Conservation (phyloP, 2,888 invertebrate genomes). For the Argyresthia albistria region DNA sequence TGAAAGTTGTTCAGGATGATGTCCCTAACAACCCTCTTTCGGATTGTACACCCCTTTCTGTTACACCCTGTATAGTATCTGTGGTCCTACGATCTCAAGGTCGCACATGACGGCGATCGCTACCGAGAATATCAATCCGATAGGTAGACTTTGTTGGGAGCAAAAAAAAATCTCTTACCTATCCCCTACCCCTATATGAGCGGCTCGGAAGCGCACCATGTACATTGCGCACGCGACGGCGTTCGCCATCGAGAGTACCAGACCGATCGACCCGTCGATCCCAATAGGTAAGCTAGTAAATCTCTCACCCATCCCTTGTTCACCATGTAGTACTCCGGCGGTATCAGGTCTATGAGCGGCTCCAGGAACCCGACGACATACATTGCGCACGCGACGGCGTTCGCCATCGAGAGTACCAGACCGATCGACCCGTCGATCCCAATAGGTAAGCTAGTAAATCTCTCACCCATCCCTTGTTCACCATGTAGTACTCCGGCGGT, state of each 20-base stretch:
- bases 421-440: conserved; percentile 98
- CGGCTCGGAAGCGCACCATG: conserved; percentile 97
- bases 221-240: conserved; percentile 98
- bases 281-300: conserved; percentile 53
- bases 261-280: conserved; percentile 95
- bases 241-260: conserved; percentile 96
- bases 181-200: conserved; percentile 74
- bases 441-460: not conserved
- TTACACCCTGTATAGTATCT: too few species aligned
- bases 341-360: conserved; percentile 82
- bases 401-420: conserved; percentile 95
- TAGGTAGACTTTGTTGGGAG: too few species aligned
- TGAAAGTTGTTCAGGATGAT: too few species aligned
- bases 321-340: conserved; percentile 56
- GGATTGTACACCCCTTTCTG: too few species aligned
- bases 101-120: conserved; percentile 99
- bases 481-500: conserved; percentile 55
- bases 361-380: conserved; percentile 99
- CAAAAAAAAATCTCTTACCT: conserved; percentile 32
- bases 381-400: conserved; percentile 97
- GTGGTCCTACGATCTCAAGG: conserved; percentile 97
- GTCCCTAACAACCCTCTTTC: too few species aligned
- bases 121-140: conserved; percentile 93
- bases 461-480: conserved; percentile 58
- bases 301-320: conserved; percentile 53